These are phyloP conservation scores for Ypsolopha scabrella DNA, from an alignment of 2,888 invertebrate genomes.

Conservation along the genomic window DNA sequence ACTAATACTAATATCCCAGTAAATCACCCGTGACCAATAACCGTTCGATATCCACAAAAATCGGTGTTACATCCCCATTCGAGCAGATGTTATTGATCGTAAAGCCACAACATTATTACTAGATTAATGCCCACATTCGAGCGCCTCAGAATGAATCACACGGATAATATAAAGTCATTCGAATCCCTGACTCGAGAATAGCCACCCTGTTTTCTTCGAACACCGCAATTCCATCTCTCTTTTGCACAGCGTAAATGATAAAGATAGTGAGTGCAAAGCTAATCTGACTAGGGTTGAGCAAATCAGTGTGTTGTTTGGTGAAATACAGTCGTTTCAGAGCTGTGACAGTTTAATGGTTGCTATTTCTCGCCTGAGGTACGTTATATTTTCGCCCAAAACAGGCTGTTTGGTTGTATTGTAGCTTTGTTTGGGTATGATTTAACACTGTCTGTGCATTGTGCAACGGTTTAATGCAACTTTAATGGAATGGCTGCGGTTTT, in stretches of 20 bases:
- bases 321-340: conserved; percentile 8
- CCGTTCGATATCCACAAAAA: background rate
- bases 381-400: conserved; percentile 29
- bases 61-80: background rate
- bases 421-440: conserved; percentile 1
- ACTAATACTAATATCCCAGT: background rate
- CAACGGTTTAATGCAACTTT: conserved; percentile 17
- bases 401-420: background rate
- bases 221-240: background rate
- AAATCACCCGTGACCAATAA: background rate
- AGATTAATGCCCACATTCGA: conserved; percentile 4
- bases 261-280: background rate
- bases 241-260: background rate
- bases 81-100: conserved; percentile 5
- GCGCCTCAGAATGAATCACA: conserved; percentile 2
- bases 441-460: conserved; percentile 26
- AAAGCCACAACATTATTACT: conserved; percentile 5
- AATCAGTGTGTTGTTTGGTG: background rate
- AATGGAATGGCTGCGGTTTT: background rate
- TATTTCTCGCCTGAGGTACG: conserved; percentile 34
- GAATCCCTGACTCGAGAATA: background rate
- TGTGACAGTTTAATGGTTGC: conserved; percentile 22
- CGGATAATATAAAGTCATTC: conserved; percentile 1
- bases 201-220: background rate
- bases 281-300: background rate